These are phyloP conservation scores for Drosophila baimaii DNA, from an alignment of 1,140 invertebrate species.

Conservation along the genomic window DNA sequence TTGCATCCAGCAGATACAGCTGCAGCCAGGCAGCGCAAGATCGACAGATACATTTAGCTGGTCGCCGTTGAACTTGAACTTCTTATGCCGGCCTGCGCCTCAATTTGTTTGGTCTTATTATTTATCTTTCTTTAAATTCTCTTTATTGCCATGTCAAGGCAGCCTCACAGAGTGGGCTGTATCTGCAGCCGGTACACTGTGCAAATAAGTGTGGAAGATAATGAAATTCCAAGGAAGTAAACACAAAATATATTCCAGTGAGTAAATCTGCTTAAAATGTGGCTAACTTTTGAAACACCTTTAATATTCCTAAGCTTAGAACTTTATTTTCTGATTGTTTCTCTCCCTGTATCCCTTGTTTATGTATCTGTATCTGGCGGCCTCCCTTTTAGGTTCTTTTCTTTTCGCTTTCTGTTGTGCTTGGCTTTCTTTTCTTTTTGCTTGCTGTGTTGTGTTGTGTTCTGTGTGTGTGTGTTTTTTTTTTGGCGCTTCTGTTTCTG, in stretches of 20 bases:
- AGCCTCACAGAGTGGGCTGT: slow-evolving; percentile 20
- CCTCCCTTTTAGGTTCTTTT: slow-evolving; percentile 23
- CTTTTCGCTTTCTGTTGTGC: slow-evolving; percentile 52
- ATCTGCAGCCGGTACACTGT: slow-evolving; percentile 5
- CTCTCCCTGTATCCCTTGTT: background rate
- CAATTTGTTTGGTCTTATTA: slow-evolving; percentile 72
- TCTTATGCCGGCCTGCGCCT: slow-evolving; percentile 58
- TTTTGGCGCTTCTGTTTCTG: slow-evolving; percentile 71
- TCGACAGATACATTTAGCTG: slow-evolving; percentile 46
- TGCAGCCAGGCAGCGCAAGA: slow-evolving; percentile 13
- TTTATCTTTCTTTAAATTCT: slow-evolving; percentile 78
- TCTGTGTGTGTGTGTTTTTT: no score
- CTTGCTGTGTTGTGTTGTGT: slow-evolving; percentile 7
- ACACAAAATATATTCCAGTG: background rate
- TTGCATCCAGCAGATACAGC: slow-evolving; percentile 62
- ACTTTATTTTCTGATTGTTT: background rate
- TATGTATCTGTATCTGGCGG: slow-evolving; percentile 26
- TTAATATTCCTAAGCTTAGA: rapidly evolving
- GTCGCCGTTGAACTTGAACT: slow-evolving; percentile 76
- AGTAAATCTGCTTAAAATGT: background rate
- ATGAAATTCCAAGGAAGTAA: background rate
- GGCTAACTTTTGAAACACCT: background rate
- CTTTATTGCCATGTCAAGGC: slow-evolving; percentile 78
- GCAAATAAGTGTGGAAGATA: background rate
- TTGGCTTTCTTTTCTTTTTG: slow-evolving; percentile 45